Conservation (phyloP, 2,797 vertebrate species). For the Peromyscus melanophrys region DNA sequence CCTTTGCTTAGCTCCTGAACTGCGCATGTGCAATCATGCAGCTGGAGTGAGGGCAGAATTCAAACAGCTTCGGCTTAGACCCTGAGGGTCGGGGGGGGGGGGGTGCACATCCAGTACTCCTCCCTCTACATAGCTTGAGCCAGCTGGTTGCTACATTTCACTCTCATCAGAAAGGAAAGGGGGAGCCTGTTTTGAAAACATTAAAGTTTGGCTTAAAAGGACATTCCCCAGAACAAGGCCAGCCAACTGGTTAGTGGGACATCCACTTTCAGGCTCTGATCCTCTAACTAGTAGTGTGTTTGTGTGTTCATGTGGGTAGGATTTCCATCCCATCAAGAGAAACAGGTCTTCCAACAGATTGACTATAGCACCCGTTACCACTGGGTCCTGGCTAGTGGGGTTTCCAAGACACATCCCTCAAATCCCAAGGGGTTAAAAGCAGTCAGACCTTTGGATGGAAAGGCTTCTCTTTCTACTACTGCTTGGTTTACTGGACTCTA, state of each 20-base stretch:
- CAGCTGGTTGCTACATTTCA: background rate
- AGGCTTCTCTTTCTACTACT: background rate
- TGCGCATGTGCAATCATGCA: too few relatives aligned
- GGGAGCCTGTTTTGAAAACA: background rate
- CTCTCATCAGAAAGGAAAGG: background rate
- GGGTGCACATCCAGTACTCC: background rate
- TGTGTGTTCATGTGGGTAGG: background rate
- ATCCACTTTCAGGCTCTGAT: background rate
- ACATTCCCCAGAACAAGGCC: background rate
- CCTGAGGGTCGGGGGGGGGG: background rate
- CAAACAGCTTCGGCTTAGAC: background rate
- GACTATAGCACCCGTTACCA: background rate
- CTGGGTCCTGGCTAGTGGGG: background rate
- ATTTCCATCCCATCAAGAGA: background rate
- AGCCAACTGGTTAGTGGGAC: background rate
- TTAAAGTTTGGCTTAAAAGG: slow-evolving; percentile 7
- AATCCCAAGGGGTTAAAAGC: background rate
- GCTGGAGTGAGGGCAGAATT: too few relatives aligned
- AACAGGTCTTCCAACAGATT: background rate
- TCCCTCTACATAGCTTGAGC: background rate
- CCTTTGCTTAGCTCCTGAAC: too few relatives aligned
- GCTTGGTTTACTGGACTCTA: background rate
- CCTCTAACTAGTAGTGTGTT: background rate
- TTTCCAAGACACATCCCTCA: background rate
- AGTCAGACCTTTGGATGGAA: background rate